These are phyloP conservation scores for Heliconius nattereri DNA, from an alignment of 1,140 invertebrate species.

Conservation along the genomic window DNA sequence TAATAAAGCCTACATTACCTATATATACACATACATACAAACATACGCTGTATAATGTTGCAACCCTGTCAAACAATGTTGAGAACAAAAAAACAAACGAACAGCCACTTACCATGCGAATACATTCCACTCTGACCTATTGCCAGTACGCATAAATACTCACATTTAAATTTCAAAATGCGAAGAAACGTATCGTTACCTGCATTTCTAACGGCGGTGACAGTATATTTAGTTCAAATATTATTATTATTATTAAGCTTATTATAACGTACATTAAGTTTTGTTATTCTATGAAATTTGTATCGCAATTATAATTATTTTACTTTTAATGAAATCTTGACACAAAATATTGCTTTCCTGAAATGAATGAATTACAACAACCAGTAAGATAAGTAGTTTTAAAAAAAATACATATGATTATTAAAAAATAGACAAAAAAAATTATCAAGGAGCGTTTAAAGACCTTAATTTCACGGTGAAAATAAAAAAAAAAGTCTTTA, in stretches of 20 bases:
- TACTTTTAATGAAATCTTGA: too few species aligned
- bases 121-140: conserved; percentile 74
- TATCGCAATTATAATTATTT: too few species aligned
- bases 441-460: neutral
- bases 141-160: conserved; percentile 67
- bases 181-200: conserved; percentile 9
- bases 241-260: conserved; percentile 3
- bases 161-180: conserved; percentile 71
- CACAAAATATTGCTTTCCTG: too few species aligned
- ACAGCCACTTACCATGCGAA: conserved; percentile 59
- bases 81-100: conserved; percentile 38
- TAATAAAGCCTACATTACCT: neutral
- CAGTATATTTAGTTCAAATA: conserved; percentile 12
- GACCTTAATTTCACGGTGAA: neutral
- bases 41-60: conserved; percentile 2
- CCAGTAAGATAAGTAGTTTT: too few species aligned
- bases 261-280: neutral
- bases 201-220: conserved; percentile 11
- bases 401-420: too few species aligned
- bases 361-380: too few species aligned
- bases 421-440: neutral
- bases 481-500: neutral
- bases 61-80: conserved; percentile 34
- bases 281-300: neutral
- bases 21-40: conserved; percentile 7